Evolutionary conservation across 2,113 vertebrate species (phyloP).

Genomic region (Nipponia nippon): DNA sequence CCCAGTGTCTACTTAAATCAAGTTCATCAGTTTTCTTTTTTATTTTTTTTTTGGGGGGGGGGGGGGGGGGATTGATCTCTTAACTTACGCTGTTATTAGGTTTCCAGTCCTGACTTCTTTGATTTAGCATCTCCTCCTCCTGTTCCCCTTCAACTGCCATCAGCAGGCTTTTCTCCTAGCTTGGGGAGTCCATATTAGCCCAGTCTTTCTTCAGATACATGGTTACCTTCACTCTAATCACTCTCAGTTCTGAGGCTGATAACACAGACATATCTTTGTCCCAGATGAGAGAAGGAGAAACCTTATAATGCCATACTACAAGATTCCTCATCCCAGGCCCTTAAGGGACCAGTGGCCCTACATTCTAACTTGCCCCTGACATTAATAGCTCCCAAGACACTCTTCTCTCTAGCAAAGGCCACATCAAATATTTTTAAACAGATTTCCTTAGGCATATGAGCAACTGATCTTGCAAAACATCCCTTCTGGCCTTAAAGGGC

Average conservation of each 20-base stretch:
- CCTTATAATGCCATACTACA: not conserved
- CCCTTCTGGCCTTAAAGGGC: not conserved
- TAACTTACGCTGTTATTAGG: not conserved
- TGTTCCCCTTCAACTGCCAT: not conserved
- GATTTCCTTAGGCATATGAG: not conserved
- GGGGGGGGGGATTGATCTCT: accelerated
- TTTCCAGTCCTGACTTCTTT: not conserved
- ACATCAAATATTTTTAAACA: not conserved
- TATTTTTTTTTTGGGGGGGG: not conserved
- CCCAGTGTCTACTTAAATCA: not conserved
- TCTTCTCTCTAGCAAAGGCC: not conserved
- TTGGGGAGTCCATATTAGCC: not conserved
- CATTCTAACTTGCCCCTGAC: not conserved
- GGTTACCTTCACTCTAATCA: not conserved
- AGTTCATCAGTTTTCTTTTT: not conserved
- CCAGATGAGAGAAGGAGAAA: not conserved
- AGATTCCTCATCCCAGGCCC: not conserved
- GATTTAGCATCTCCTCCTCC: not conserved
- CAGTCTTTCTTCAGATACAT: not conserved
- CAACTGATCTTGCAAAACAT: not conserved
- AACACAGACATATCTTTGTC: not conserved
- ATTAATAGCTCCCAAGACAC: conserved; percentile 3
- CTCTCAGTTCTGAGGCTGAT: not conserved
- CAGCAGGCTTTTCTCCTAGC: not conserved
- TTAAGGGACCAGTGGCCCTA: not conserved